Evolutionary conservation across 2,888 invertebrate genomes (phyloP), one percentile per base, ranked within the genome.

Genomic region (Carcina quercana): DNA sequence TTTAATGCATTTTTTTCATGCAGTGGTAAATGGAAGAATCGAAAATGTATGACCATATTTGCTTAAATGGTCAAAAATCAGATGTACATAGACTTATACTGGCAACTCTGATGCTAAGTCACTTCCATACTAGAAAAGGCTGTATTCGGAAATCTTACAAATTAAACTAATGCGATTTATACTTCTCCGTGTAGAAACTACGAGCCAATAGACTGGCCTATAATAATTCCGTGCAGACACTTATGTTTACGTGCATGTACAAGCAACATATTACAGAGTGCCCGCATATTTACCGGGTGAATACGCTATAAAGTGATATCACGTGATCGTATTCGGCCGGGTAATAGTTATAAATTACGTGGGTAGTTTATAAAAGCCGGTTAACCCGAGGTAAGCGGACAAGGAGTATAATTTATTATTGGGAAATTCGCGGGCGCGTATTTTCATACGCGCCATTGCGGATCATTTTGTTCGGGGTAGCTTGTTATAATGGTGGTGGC

Each of bases 341-440:
- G 79, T 82, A 80, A 80, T 82, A 80, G 82, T 83, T 83, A 83
- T 83, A 83, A 82, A 83, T 79, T 83, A 83, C 76, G 62, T 54
- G 70, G 76, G 75, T 80, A 80, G 78, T 83, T 83, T 83, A 83
- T 83, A 83, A 83, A 82, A 80, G 80, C 82, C 80, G 78, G 80
- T 83, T 82, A 82, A 79, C 82, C 79, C 75, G 75, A 78, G 80
- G 82, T 82, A 79, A 76, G 78, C 74, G 79, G 78, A 79, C 82
- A 78, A 71, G 74, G 64, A 66, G 67, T 63, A 65, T 83, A 79
- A 84, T 83, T 84, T 84, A 84, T 82, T 79, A 79, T 78, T 71
- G 70, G 70, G 61, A 74, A 79, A 74, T 71, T 78, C 71, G 72
- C 73, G 73, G 54, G 50, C 61, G 73, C 68, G 70, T 66, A 73